Conservation (phyloP, 37 sponge, comb jelly and placozoan species). For the Hormiphora californensis region DNA sequence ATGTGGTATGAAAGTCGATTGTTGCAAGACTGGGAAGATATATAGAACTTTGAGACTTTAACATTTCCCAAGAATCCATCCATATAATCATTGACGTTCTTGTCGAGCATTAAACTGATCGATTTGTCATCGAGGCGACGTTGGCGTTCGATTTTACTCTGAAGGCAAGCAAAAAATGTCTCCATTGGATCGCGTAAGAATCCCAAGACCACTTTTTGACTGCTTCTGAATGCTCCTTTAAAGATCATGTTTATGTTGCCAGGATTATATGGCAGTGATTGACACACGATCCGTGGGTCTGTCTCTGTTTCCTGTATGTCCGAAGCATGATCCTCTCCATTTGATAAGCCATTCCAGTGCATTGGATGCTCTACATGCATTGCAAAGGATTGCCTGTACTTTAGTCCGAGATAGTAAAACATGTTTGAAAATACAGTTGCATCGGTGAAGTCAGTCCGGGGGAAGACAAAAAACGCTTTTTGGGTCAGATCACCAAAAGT, state of each 20-base stretch:
- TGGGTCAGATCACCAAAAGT: constrained; percentile 37
- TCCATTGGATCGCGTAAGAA: constrained; percentile 27
- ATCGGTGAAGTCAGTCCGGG: background rate
- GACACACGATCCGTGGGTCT: background rate
- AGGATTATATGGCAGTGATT: background rate
- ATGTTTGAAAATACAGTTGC: constrained; percentile 1
- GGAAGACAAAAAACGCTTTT: background rate
- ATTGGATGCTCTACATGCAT: background rate
- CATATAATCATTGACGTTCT: background rate
- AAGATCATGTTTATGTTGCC: background rate
- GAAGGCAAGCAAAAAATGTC: constrained; percentile 1
- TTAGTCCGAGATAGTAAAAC: constrained; percentile 5
- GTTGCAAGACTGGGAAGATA: background rate
- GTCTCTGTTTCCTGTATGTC: background rate
- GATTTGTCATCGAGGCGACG: background rate
- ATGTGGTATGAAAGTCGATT: background rate
- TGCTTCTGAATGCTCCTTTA: background rate
- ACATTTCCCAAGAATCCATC: background rate
- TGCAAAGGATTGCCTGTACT: background rate
- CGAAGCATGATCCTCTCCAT: background rate
- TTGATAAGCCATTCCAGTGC: constrained; percentile 3
- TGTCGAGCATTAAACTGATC: background rate
- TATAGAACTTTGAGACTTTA: background rate
- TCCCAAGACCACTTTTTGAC: constrained; percentile 3
- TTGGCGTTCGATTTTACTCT: background rate